Evolutionary conservation across 2,113 vertebrate species (phyloP), one percentile per base, ranked within the genome.

Genomic region (Labeo catla): DNA sequence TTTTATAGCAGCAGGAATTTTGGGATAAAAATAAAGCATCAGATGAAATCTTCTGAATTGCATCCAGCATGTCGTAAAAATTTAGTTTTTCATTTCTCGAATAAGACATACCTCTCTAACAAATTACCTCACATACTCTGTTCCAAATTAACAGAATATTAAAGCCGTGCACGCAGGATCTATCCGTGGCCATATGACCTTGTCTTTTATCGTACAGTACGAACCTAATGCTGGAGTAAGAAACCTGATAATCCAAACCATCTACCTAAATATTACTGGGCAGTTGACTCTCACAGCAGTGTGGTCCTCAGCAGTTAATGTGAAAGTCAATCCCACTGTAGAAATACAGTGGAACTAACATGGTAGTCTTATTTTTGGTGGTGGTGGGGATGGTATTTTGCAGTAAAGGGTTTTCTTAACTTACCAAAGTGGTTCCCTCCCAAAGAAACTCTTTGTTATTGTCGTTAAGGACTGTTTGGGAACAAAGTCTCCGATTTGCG

Each of bases 241-340:
- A 68, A 70, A 39, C 59, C 61, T 45, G 45, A 63, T 82, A 59
- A n/a, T 49, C 77, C n/a, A 54, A 73, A 66, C 82, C 83, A 36
- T 88, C 82, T 70, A 78, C 85, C 86, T 77, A 83, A 84, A 81
- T 74, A 63, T 21, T 85, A 88, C 87, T 89, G 86, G 87, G 89
- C 88, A 86, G 85, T 84, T 74, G 57, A 70, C 39, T 78, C 61
- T 52, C 50, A 80, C 65, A 76, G 84, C 76, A 87, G 34, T 72
- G n/a, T 70, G 89, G 88, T 90, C 91, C 88, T 91, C 89, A 89
- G 91, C 89, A 87, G 45, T 21, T 57, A 87, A 80, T 86, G 74
- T 74, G 57, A 74, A 34, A 76, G 73, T 57, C 21, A 87, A 54
- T 59, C 59, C 85, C 83, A 82, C 82, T 87, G 77, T 89, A 85